Evolutionary conservation across 2,888 invertebrate genomes (phyloP).

Genomic region (Crematogaster levior): DNA sequence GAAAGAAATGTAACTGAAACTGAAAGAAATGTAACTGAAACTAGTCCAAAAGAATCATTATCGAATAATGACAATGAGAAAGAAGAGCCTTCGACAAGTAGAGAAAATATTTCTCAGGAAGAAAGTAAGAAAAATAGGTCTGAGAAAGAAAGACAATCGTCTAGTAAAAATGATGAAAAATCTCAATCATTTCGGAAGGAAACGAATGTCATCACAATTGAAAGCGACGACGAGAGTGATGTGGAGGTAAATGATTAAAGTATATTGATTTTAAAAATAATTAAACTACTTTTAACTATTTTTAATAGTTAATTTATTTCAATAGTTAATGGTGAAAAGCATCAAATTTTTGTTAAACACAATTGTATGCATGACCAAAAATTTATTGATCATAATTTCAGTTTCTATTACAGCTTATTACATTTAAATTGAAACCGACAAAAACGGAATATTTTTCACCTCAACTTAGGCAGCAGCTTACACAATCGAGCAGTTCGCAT

Average conservation of each 20-base stretch:
- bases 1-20: neutral
- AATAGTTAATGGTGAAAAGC: neutral
- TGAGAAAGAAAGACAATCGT: neutral
- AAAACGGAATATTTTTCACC: neutral
- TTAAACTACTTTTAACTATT: neutral
- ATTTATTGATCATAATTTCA: neutral
- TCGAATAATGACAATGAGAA: neutral
- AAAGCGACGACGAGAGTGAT: constrained; percentile 74
- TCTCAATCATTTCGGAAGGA: neutral
- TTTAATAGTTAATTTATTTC: neutral
- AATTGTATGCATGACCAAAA: neutral
- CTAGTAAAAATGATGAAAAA: neutral
- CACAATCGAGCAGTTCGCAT: neutral
- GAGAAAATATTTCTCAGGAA: neutral
- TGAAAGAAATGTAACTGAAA: neutral
- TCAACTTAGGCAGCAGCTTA: neutral
- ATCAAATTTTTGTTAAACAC: neutral
- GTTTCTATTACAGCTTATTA: constrained; percentile 40
- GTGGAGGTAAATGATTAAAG: constrained; percentile 64
- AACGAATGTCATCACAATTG: constrained; percentile 65
- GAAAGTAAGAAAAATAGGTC: neutral
- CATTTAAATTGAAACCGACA: neutral
- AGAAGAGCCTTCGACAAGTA: neutral
- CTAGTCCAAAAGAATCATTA: neutral
- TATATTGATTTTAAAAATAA: neutral